phyloP scores from a whole-genome alignment of 2,113 vertebrate species.

The Campylomormyrus numenius region DNA sequence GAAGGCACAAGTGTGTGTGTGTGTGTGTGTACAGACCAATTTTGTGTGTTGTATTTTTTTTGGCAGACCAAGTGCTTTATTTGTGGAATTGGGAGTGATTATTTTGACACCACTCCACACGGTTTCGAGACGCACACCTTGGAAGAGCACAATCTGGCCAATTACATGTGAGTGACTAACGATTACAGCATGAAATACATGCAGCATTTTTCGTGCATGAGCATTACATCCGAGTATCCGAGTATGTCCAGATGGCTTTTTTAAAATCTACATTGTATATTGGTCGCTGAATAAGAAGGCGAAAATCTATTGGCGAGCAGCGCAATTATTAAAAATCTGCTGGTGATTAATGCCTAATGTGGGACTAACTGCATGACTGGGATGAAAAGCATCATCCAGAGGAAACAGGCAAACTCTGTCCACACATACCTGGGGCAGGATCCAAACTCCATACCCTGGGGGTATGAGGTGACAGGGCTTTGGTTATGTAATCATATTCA shows the following conservation, averaged over 20 bases:
- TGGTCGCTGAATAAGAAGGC: background rate
- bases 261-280: background rate
- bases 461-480: background rate
- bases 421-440: background rate
- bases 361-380: background rate
- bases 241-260: background rate
- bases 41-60: background rate
- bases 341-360: background rate
- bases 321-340: background rate
- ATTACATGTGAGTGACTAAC: slow-evolving; percentile 64
- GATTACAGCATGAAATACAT: background rate
- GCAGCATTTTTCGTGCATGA: background rate
- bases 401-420: background rate
- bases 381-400: background rate
- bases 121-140: slow-evolving; percentile 87
- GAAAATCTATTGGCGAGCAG: background rate
- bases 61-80: slow-evolving; percentile 87
- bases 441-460: background rate
- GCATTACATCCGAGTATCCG: background rate
- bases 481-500: background rate
- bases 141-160: slow-evolving; percentile 85
- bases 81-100: slow-evolving; percentile 86
- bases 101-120: slow-evolving; percentile 83
- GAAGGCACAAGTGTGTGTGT: background rate
- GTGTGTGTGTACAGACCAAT: background rate